Evolutionary conservation across 2,888 invertebrate genomes (phyloP).

Genomic region (Antitype chi): DNA sequence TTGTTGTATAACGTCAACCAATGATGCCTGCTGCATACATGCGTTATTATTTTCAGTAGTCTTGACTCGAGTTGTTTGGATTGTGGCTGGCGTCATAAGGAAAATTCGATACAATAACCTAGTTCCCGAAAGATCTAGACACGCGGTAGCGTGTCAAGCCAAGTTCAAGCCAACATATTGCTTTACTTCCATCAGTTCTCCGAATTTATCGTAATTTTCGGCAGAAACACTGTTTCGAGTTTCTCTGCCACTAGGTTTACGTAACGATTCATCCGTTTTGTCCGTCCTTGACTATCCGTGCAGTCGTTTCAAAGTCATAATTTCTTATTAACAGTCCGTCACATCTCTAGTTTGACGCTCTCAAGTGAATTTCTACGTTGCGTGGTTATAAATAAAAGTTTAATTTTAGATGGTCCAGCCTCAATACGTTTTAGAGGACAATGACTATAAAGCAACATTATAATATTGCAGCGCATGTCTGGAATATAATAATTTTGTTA

Average conservation of each 20-base stretch:
- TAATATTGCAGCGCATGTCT: constrained; percentile 45
- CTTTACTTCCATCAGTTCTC: constrained; percentile 29
- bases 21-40: neutral
- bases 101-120: constrained; percentile 24
- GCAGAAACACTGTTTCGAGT: constrained; percentile 26
- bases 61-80: neutral
- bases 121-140: constrained; percentile 32
- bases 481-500: constrained; percentile 33
- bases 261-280: constrained; percentile 46
- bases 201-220: constrained; percentile 41
- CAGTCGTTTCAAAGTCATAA: constrained; percentile 56
- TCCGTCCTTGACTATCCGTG: constrained; percentile 45
- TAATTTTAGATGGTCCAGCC: constrained; percentile 75
- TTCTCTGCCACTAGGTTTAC: constrained; percentile 31
- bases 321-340: constrained; percentile 64
- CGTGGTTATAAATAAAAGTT: constrained; percentile 71
- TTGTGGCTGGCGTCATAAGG: constrained; percentile 9
- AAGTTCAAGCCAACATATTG: too few species aligned
- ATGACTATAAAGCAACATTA: constrained; percentile 62
- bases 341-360: constrained; percentile 63
- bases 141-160: too few species aligned
- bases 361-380: constrained; percentile 65
- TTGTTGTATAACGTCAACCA: neutral
- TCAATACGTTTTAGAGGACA: constrained; percentile 73
- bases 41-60: constrained; percentile 12